Percentiles rank a stretch among this genome's conserved stretches.
Evolutionary conservation across 1,140 invertebrate genomes (phyloP).

Genomic region (Bombyx mori): DNA sequence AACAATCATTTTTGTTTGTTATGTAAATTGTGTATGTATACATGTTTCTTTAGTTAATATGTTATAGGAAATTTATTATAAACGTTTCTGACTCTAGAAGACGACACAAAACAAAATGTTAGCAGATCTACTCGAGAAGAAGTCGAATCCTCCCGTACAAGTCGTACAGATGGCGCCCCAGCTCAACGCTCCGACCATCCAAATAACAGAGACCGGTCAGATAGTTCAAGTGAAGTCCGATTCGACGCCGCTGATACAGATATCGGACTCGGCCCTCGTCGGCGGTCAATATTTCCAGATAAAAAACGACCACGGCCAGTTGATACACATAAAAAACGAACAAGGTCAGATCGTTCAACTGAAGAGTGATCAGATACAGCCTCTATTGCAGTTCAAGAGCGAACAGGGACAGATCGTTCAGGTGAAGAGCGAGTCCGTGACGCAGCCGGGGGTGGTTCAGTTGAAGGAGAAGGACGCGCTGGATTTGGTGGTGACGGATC

Average conservation of each 20-base stretch:
- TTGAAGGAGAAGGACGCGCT: slow-evolving; percentile 39
- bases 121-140: slow-evolving; percentile 65
- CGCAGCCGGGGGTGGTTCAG: slow-evolving; percentile 28
- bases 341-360: slow-evolving; percentile 60
- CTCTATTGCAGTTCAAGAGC: slow-evolving; percentile 40
- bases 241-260: slow-evolving; percentile 43
- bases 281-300: slow-evolving; percentile 48
- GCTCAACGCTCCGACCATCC: slow-evolving; percentile 57
- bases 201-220: slow-evolving; percentile 62
- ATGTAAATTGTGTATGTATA: no score
- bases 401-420: slow-evolving; percentile 46
- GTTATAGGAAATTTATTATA: background rate
- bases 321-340: slow-evolving; percentile 60
- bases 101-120: slow-evolving; percentile 68
- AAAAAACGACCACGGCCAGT: slow-evolving; percentile 59
- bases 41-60: no score
- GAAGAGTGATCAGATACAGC: slow-evolving; percentile 51
- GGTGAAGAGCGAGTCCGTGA: slow-evolving; percentile 28
- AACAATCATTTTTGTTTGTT: no score
- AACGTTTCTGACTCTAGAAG: slow-evolving; percentile 34
- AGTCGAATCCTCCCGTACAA: slow-evolving; percentile 63
- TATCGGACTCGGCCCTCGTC: slow-evolving; percentile 26
- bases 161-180: slow-evolving; percentile 59
- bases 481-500: slow-evolving; percentile 39
- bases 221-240: slow-evolving; percentile 60